Percentiles rank a stretch among this genome's conserved stretches.
phyloP scores from a whole-genome alignment of 2,113 vertebrate species.

The Phalacrocorax brasilianus region DNA sequence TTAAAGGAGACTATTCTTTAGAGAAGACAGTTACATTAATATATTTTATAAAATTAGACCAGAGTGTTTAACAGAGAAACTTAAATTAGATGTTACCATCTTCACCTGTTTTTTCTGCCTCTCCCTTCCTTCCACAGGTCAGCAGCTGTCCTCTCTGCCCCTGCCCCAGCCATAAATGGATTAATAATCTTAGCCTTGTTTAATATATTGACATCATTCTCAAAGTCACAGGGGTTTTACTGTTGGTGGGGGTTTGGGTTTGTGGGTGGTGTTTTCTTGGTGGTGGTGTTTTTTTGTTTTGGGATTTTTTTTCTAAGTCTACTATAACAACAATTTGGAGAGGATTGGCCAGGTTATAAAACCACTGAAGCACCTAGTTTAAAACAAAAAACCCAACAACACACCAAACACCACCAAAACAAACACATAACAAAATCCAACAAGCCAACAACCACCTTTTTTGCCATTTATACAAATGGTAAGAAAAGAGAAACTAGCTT shows the following conservation, averaged over 20 bases:
- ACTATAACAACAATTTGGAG: not conserved
- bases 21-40: not conserved
- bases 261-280: too few species aligned
- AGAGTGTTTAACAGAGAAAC: not conserved
- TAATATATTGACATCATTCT: not conserved
- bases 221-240: too few species aligned
- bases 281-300: not conserved
- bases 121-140: not conserved
- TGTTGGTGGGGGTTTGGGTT: too few species aligned
- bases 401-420: too few species aligned
- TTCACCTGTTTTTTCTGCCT: not conserved
- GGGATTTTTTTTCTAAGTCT: not conserved
- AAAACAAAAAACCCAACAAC: not conserved
- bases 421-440: too few species aligned
- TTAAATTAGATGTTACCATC: not conserved
- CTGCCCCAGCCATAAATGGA: accelerated
- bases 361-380: not conserved
- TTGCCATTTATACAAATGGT: not conserved
- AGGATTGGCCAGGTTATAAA: not conserved
- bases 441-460: not conserved
- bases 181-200: not conserved
- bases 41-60: not conserved
- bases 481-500: not conserved
- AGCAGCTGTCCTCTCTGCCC: not conserved
- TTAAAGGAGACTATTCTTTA: not conserved